phyloP scores from a whole-genome alignment of 2,888 invertebrate species.

The Eupithecia insigniata region DNA sequence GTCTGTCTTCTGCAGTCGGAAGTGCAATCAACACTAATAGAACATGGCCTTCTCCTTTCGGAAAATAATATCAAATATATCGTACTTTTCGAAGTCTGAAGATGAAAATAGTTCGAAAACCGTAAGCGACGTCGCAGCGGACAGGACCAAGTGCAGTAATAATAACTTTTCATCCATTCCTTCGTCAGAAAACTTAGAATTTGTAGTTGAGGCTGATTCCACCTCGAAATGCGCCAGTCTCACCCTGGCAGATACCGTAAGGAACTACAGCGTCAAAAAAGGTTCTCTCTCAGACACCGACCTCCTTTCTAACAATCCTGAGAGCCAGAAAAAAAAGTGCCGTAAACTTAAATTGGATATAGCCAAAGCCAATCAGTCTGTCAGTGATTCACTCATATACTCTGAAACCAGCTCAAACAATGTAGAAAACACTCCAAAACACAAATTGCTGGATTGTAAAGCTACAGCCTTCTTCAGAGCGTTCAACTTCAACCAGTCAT shows the following conservation, averaged over 20 bases:
- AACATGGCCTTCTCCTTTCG: constrained; percentile 78
- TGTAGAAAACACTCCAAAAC: constrained; percentile 76
- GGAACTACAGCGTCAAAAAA: constrained; percentile 63
- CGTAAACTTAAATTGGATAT: constrained; percentile 71
- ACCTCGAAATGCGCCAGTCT: constrained; percentile 63
- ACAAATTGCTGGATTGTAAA: constrained; percentile 64
- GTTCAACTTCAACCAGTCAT: constrained; percentile 71
- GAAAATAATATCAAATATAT: constrained; percentile 77
- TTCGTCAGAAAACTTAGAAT: constrained; percentile 49
- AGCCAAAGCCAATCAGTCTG: constrained; percentile 66
- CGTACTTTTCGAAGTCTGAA: constrained; percentile 72
- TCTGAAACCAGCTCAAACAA: constrained; percentile 48
- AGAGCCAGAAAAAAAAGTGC: constrained; percentile 53
- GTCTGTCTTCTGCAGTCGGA: not conserved
- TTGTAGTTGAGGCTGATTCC: constrained; percentile 69
- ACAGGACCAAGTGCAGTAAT: not conserved
- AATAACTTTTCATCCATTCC: constrained; percentile 32
- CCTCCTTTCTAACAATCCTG: constrained; percentile 51
- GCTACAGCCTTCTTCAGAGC: constrained; percentile 67
- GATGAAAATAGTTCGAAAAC: constrained; percentile 37
- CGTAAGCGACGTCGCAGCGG: not conserved
- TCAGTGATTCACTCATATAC: constrained; percentile 54
- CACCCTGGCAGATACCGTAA: constrained; percentile 60
- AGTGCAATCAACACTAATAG: constrained; percentile 10
- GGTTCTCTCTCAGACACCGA: constrained; percentile 74